Evolutionary conservation across 2,888 invertebrate genomes (phyloP).

Genomic region (Cantharis lateralis): DNA sequence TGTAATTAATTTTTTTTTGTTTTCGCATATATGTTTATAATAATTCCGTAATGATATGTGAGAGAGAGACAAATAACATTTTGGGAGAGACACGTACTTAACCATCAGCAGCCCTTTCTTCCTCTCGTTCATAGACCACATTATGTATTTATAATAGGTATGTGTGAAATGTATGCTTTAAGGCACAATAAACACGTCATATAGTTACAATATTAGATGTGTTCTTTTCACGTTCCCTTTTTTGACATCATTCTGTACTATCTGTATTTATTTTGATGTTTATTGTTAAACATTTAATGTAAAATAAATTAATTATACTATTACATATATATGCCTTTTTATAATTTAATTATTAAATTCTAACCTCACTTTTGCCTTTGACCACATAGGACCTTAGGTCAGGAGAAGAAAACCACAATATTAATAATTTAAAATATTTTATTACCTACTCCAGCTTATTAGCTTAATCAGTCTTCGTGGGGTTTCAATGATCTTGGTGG

Average conservation of each 20-base stretch:
- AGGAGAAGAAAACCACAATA: too few species aligned
- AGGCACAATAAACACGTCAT: conserved; percentile 66
- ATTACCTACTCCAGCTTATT: neutral
- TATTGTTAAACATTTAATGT: conserved; percentile 51
- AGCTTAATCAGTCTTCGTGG: neutral
- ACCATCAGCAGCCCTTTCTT: conserved; percentile 50
- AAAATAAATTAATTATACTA: conserved; percentile 48
- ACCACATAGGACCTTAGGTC: too few species aligned
- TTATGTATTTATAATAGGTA: conserved; percentile 40
- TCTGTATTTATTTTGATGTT: conserved; percentile 51
- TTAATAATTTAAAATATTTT: neutral
- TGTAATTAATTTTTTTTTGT: conserved; percentile 36
- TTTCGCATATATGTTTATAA: conserved; percentile 42
- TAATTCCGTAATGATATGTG: conserved; percentile 53
- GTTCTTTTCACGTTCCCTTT: conserved; percentile 40
- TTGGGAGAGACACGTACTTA: conserved; percentile 57
- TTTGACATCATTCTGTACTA: conserved; percentile 41
- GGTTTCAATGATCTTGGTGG: conserved; percentile 36
- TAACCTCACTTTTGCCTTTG: neutral
- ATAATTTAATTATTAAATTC: neutral
- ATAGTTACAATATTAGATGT: conserved; percentile 63
- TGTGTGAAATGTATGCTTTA: conserved; percentile 58
- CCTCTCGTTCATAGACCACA: conserved; percentile 42
- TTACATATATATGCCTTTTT: conserved; percentile 18
- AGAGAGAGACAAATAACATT: conserved; percentile 42